phyloP scores from a whole-genome alignment of 2,113 vertebrate species.

The Otolemur garnettii region DNA sequence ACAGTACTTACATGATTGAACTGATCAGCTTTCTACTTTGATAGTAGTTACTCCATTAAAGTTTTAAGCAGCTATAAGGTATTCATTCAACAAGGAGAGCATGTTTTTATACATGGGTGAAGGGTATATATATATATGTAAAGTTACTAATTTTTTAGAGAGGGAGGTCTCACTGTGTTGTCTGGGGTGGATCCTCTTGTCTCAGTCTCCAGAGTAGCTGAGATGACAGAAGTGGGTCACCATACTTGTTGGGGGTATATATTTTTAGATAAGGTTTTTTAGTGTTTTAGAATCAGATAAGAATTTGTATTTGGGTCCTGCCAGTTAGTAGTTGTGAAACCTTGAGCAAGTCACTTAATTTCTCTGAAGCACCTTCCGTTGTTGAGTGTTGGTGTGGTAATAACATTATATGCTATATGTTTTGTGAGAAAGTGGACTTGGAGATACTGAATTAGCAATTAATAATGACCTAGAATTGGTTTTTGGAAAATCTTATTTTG shows the following conservation, averaged over 20 bases:
- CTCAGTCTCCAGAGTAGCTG: no score
- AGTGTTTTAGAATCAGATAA: slow-evolving; percentile 5
- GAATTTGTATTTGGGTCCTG: not conserved
- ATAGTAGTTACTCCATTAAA: not conserved
- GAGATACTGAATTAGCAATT: not conserved
- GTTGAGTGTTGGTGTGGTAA: not conserved
- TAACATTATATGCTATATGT: not conserved
- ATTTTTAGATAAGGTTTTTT: slow-evolving; percentile 11
- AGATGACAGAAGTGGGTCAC: no score
- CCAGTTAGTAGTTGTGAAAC: not conserved
- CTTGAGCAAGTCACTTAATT: not conserved
- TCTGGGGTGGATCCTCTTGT: no score
- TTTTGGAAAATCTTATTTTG: slow-evolving; percentile 41
- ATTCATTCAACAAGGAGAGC: not conserved
- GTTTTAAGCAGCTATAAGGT: not conserved
- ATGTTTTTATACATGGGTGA: not conserved
- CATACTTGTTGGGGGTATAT: not conserved
- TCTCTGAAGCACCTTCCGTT: not conserved
- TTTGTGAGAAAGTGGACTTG: slow-evolving; percentile 40
- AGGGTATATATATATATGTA: no score
- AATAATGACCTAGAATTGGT: not conserved
- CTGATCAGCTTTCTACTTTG: not conserved
- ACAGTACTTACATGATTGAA: not conserved
- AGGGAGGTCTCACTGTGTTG: no score
- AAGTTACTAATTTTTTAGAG: no score